A percentile compares a stretch with the other conserved stretches of the same genome.
Conservation (phyloP, 2,888 invertebrate genomes). For the Amphipoea lucens region DNA sequence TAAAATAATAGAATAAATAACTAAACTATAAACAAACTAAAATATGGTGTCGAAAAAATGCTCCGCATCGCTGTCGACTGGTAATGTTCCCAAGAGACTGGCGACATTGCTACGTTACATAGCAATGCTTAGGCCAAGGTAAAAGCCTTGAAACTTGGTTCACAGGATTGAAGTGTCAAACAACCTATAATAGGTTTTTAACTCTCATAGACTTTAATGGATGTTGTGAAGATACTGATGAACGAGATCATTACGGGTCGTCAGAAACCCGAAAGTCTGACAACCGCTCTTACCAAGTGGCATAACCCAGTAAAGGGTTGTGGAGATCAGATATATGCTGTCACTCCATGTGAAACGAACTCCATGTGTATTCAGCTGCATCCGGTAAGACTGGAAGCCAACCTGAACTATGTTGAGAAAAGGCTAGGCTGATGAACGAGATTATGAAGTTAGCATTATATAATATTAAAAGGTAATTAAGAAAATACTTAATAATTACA, state of each 20-base stretch:
- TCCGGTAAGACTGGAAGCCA: not conserved
- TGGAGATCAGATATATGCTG: too few species aligned
- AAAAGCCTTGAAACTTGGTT: not conserved
- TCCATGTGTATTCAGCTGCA: not conserved
- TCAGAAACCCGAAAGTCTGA: not conserved
- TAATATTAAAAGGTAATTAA: conserved; percentile 13
- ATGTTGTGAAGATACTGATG: not conserved
- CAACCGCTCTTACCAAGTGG: not conserved
- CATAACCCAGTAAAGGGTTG: not conserved
- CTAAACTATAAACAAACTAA: not conserved
- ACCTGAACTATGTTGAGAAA: not conserved
- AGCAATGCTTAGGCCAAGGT: not conserved
- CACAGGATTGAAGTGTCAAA: not conserved
- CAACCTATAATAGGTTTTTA: not conserved
- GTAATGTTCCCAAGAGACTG: not conserved
- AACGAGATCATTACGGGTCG: not conserved
- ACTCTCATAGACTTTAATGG: not conserved
- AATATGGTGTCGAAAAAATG: not conserved
- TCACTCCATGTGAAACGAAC: not conserved
- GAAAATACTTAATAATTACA: conserved; percentile 36
- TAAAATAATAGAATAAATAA: not conserved
- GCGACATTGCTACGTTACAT: not conserved
- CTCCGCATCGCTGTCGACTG: not conserved
- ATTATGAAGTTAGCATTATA: not conserved
- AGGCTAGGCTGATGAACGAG: not conserved